A percentile compares a stretch with the other conserved stretches of the same genome.
Evolutionary conservation across 2,797 vertebrate genomes (phyloP).

Genomic region (Anguilla pacifica): DNA sequence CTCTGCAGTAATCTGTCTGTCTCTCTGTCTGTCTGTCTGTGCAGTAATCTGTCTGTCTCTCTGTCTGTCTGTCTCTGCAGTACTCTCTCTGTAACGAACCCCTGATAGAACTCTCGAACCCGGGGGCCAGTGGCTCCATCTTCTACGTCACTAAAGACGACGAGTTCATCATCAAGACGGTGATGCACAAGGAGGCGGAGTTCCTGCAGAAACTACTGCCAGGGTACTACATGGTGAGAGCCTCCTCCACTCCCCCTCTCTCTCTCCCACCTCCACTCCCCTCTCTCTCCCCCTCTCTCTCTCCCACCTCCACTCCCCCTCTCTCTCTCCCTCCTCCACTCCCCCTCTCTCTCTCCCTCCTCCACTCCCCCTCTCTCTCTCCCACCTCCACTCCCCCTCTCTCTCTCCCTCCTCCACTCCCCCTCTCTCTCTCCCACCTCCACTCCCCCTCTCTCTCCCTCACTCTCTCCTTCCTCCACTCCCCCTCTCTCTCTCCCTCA

Average conservation of each 20-base stretch:
- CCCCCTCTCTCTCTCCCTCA: no score
- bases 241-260: background rate
- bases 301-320: no score
- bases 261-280: background rate
- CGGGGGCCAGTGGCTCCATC: constrained; percentile 93
- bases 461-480: no score
- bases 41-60: background rate
- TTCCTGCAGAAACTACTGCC: constrained; percentile 97
- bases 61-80: constrained; percentile 62
- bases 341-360: no score
- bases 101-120: constrained; percentile 95
- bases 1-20: no score
- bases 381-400: no score
- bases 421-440: no score
- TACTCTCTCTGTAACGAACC: constrained; percentile 96
- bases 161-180: constrained; percentile 98
- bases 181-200: constrained; percentile 98
- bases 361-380: no score
- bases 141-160: constrained; percentile 98
- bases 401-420: no score
- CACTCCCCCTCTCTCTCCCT: no score
- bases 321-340: no score
- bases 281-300: no score
- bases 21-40: background rate
- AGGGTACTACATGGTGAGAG: constrained; percentile 94